Base-by-base conservation (phyloP, 2,888 invertebrate genomes). In the Zele albiditarsus region DNA sequence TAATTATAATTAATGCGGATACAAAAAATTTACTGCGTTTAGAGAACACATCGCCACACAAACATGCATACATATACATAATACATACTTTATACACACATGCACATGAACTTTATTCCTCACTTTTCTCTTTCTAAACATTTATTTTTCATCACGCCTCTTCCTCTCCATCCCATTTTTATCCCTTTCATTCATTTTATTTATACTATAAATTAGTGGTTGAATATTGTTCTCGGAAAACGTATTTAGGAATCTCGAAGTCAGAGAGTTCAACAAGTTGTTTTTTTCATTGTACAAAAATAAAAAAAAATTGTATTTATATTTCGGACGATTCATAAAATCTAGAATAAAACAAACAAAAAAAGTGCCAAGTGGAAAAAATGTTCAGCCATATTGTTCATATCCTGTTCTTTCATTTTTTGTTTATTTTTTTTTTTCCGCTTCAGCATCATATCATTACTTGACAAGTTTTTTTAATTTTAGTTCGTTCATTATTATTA, bases 291-390 rank as follows among this genome's bases (percentile, higher is more conserved):
- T 77, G 75, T 79, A 77, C 62, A 79, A 71, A 74, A 74, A 73
- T 71, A 73, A 73, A 42, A 42, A 58, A 23, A 69, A 66, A 38
- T 38, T 75, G 66, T 71, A 75, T 73, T 68, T 71, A 71, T 75
- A 60, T 60, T 67, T 75, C 60, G 71, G 71, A 71, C 49, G 25
- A 71, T 75, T 68, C 67, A 71, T 71, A 67, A 71, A 25, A 63
- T 65, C 27, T 63, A 71, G 42, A 71, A 65, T 65, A 71, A 73
- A 68, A 57, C 65, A 63, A 66, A 74, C n/a, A 58, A 70, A 71
- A 84, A 86, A 87, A 86, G 87, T 87, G 87, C 86, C 87, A 87
- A 87, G 80, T 81, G 71, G 38, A 38, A 83, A 84, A 84, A 80
- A 77, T 85, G 80, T 65, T 78, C 74, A 77, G 80, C 71, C 75